phyloP scores from a whole-genome alignment of 2,888 invertebrate genomes.

The Coenonympha arcania region DNA sequence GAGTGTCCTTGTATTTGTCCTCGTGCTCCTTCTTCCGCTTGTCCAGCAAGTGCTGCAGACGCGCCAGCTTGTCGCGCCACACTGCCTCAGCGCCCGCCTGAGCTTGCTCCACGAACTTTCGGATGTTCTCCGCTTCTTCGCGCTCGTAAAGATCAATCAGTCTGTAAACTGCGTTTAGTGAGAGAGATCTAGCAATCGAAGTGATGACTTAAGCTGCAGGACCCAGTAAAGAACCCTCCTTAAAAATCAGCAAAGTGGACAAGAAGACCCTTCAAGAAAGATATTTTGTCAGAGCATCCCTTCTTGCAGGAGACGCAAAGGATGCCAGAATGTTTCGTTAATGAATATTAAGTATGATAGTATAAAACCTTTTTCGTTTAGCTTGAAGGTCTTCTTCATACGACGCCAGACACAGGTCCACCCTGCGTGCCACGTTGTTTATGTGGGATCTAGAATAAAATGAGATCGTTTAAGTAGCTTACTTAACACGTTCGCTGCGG shows the following conservation, averaged over 20 bases:
- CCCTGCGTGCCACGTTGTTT: constrained; percentile 57
- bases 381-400: constrained; percentile 59
- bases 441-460: constrained; percentile 45
- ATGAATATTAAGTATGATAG: too few species aligned
- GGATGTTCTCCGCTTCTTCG: constrained; percentile 70
- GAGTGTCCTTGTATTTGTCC: constrained; percentile 58
- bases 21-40: constrained; percentile 70
- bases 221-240: too few species aligned
- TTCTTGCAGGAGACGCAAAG: too few species aligned
- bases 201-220: too few species aligned
- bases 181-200: not conserved
- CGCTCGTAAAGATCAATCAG: constrained; percentile 54
- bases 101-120: constrained; percentile 69
- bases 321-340: too few species aligned
- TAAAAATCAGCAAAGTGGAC: too few species aligned
- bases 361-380: constrained; percentile 52
- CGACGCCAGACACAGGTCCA: constrained; percentile 59
- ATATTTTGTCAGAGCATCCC: too few species aligned
- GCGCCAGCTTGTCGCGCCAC: constrained; percentile 66
- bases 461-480: too few species aligned
- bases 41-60: constrained; percentile 59
- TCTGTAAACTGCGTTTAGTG: constrained; percentile 36
- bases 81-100: constrained; percentile 64
- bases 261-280: too few species aligned
- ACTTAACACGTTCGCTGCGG: too few species aligned